Conservation (phyloP, 2,113 vertebrate species). For the Corvus cornix region DNA sequence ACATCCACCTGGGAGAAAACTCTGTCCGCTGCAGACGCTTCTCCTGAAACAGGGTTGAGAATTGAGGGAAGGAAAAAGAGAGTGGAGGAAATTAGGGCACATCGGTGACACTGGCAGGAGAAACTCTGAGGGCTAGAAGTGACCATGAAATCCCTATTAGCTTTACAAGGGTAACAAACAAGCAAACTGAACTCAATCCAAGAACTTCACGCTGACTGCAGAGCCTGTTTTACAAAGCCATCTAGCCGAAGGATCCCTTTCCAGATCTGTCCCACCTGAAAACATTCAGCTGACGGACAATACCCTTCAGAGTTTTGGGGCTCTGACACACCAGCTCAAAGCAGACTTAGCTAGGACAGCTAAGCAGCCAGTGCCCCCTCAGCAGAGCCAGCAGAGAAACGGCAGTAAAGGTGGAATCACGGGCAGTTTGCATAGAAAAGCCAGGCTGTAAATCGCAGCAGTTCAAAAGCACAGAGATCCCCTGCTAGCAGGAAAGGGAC, state of each 20-base stretch:
- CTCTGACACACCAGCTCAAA: neutral
- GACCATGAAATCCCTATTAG: conserved; percentile 45
- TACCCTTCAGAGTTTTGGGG: neutral
- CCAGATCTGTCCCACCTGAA: conserved; percentile 14
- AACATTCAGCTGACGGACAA: neutral
- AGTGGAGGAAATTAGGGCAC: conserved; percentile 65
- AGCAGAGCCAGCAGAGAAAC: neutral
- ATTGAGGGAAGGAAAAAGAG: conserved; percentile 57
- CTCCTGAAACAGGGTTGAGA: conserved; percentile 77
- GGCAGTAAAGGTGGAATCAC: conserved; percentile 23
- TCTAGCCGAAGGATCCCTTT: neutral
- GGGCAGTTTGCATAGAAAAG: conserved; percentile 30
- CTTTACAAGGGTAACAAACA: conserved; percentile 37
- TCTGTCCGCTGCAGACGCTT: conserved; percentile 85
- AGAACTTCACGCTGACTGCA: neutral
- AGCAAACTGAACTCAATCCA: conserved; percentile 29
- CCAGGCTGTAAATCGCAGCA: conserved; percentile 36
- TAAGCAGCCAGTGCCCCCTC: neutral
- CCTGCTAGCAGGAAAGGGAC: conserved; percentile 11
- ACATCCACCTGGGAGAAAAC: conserved; percentile 76
- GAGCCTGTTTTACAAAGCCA: neutral
- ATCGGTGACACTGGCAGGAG: conserved; percentile 26
- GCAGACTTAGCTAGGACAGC: neutral
- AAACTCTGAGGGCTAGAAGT: conserved; percentile 35
- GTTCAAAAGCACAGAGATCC: conserved; percentile 43